Evolutionary conservation across 2,113 vertebrate genomes (phyloP), one percentile per base, ranked within the genome.

Genomic region (Otolemur garnettii): DNA sequence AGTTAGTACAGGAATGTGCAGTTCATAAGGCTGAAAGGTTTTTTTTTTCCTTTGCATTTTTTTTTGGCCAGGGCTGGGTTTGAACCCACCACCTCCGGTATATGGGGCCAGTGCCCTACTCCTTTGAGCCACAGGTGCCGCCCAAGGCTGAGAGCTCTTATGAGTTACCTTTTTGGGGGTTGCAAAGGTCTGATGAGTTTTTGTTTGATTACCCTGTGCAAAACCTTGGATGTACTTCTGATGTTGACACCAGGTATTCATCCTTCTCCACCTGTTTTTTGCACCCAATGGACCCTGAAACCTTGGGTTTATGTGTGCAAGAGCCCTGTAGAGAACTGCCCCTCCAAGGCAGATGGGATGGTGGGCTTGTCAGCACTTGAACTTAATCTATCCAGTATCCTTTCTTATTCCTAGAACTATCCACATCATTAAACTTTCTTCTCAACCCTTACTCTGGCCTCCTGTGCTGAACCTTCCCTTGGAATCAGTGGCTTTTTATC

Each of bases 331-430:
- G 75, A 91, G 38, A 94, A 69, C 9, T 4, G 24, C 2, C 50
- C 35, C 69, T 50, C 6, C 8, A 15, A 55, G 71, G 13, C 22
- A 33, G 55, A n/a, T 3, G 38, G 53, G 75, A 71, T 6, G 38
- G 72, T 42, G 10, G 17, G 8, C 35, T 4, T 21, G 21, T 75
- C 42, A 53, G n/a, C 13, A 8, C 45, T 30, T 30, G n/a, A 38
- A 50, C n/a, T 68, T 57, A 10, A 55, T 24, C 77, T 84, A 42
- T 35, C 6, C 72, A 28, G 21, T 13, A 62, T 55, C 75, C 50
- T 21, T 86, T 45, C 74, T 96, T 69, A 74, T 28, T 95, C 94
- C 81, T 57, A 33, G 50, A 95, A 50, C 59, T 77, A 26, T 9
- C 35, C 38, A 84, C 64, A 28, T 74, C 62, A 22, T 64, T n/a